These are phyloP conservation scores for Drosophila paracracens DNA, from an alignment of 2,888 invertebrate genomes.

Conservation along the genomic window DNA sequence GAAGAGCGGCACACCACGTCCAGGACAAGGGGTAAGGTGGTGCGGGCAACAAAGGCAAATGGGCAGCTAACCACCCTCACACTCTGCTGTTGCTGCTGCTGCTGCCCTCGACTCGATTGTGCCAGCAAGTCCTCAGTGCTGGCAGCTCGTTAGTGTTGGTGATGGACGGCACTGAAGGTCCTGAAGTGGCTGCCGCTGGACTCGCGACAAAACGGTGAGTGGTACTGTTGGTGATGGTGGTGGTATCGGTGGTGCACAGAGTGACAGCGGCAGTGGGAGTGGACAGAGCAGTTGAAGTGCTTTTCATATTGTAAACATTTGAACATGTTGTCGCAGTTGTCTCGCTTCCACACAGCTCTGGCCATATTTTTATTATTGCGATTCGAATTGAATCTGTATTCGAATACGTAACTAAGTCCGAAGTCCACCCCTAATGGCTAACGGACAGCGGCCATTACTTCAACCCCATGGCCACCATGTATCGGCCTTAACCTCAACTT, in stretches of 20 bases:
- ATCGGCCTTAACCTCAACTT: conserved; percentile 38
- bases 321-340: conserved; percentile 40
- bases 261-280: conserved; percentile 8
- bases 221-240: conserved; percentile 7
- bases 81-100: conserved; percentile 14
- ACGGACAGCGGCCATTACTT: conserved; percentile 63
- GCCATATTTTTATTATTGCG: conserved; percentile 68
- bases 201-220: conserved; percentile 19
- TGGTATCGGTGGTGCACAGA: conserved; percentile 12
- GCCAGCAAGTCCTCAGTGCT: conserved; percentile 25
- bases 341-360: conserved; percentile 45
- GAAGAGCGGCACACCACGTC: neutral
- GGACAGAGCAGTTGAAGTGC: conserved; percentile 43
- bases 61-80: conserved; percentile 53
- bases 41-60: conserved; percentile 6
- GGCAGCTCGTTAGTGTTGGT: conserved; percentile 58
- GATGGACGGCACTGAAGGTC: conserved; percentile 62
- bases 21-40: neutral
- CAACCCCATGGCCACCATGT: conserved; percentile 48
- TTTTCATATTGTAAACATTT: conserved; percentile 67
- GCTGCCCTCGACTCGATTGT: conserved; percentile 33
- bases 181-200: conserved; percentile 55
- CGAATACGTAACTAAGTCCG: conserved; percentile 39
- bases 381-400: conserved; percentile 61
- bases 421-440: conserved; percentile 76